Conservation (phyloP, 2,888 invertebrate genomes). For the Pinctada fucata region DNA sequence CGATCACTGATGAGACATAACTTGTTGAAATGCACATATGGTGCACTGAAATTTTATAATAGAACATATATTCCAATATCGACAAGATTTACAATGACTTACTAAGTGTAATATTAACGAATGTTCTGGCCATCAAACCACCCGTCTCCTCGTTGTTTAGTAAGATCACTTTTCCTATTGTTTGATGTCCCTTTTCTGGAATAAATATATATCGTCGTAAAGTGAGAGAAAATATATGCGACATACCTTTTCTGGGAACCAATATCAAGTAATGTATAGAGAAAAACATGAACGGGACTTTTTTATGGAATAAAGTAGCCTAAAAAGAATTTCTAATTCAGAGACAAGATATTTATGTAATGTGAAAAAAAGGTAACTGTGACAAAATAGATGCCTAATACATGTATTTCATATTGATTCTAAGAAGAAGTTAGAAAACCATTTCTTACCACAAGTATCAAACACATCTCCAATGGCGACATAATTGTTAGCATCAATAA, state of each 20-base stretch:
- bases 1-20: too few species aligned
- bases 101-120: slow-evolving; percentile 67
- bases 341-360: too few species aligned
- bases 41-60: too few species aligned
- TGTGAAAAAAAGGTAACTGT: too few species aligned
- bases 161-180: slow-evolving; percentile 64
- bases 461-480: slow-evolving; percentile 61
- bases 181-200: slow-evolving; percentile 8
- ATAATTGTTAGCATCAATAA: slow-evolving; percentile 56
- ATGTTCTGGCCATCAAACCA: slow-evolving; percentile 64
- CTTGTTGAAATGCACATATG: too few species aligned
- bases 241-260: background rate
- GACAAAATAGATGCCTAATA: too few species aligned
- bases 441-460: slow-evolving; percentile 60
- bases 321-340: too few species aligned
- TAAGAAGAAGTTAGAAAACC: too few species aligned
- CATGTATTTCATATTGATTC: too few species aligned
- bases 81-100: slow-evolving; percentile 16
- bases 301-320: background rate
- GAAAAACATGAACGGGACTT: slow-evolving; percentile 5
- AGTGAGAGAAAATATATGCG: background rate
- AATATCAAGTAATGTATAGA: too few species aligned
- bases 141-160: slow-evolving; percentile 58
- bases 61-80: too few species aligned
- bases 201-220: background rate